A percentile compares a stretch with the other conserved stretches of the same genome.
phyloP scores from a whole-genome alignment of 2,797 vertebrate species.

The Siniperca obscura region DNA sequence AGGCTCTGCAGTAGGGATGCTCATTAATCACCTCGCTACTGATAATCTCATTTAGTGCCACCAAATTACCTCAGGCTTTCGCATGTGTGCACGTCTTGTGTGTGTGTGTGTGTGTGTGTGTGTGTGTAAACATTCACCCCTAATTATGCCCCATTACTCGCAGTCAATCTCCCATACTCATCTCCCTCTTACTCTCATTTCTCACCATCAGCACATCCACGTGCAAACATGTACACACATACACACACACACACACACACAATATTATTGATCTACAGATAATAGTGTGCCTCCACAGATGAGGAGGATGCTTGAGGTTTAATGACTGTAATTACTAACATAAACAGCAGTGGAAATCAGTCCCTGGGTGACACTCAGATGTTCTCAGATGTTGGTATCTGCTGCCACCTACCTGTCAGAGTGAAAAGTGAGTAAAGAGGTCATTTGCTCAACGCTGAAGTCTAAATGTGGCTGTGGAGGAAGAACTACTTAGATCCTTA shows the following conservation, averaged over 20 bases:
- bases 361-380: constrained; percentile 3
- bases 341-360: constrained; percentile 42
- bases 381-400: constrained; percentile 60
- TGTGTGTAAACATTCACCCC: constrained; percentile 65
- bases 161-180: constrained; percentile 59
- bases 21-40: constrained; percentile 79
- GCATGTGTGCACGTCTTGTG: constrained; percentile 32
- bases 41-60: constrained; percentile 80
- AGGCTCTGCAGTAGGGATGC: constrained; percentile 72
- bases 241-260: constrained; percentile 22
- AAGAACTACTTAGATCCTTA: too few species aligned
- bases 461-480: not conserved
- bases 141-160: constrained; percentile 76
- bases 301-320: constrained; percentile 65
- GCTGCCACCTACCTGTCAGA: constrained; percentile 70
- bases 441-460: not conserved
- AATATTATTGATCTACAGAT: constrained; percentile 68
- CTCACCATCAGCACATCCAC: constrained; percentile 34
- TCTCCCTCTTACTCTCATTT: constrained; percentile 23
- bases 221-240: not conserved
- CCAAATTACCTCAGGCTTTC: constrained; percentile 76
- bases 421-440: not conserved
- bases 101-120: constrained; percentile 41
- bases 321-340: constrained; percentile 70
- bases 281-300: constrained; percentile 54